Conservation (phyloP, 2,797 vertebrate genomes). For the Gephyroberyx darwinii region DNA sequence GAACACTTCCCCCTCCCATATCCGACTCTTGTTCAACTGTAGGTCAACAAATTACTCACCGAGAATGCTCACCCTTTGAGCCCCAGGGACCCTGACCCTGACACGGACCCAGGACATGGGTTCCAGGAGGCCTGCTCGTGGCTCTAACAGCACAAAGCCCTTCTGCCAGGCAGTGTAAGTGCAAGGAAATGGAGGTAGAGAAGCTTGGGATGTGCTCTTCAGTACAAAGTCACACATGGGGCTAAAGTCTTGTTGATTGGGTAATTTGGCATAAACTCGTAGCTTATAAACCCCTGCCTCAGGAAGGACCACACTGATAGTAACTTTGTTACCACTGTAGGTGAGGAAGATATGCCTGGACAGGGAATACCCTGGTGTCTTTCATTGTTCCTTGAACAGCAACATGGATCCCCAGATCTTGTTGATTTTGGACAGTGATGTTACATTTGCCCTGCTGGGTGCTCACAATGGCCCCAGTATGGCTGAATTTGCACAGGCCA, state of each 20-base stretch:
- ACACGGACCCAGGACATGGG: conserved; percentile 65
- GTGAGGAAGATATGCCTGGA: conserved; percentile 55
- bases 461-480: no score
- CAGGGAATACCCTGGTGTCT: neutral
- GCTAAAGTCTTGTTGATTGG: conserved; percentile 27
- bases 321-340: no score
- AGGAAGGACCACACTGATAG: no score
- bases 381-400: no score
- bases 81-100: conserved; percentile 63
- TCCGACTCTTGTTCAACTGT: conserved; percentile 27
- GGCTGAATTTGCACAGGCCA: no score
- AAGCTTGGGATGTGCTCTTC: conserved; percentile 40
- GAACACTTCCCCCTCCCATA: conserved; percentile 54
- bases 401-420: no score
- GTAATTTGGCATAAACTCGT: no score
- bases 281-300: no score
- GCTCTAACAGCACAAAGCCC: conserved; percentile 65
- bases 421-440: conserved; percentile 63
- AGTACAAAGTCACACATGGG: conserved; percentile 60
- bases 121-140: conserved; percentile 58
- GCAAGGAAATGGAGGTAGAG: conserved; percentile 67
- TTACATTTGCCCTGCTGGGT: conserved; percentile 67
- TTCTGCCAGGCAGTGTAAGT: conserved; percentile 31
- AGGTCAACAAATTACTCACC: conserved; percentile 57
- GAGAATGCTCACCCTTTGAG: conserved; percentile 39